These are phyloP conservation scores for Chouioia cunea DNA, from an alignment of 2,888 invertebrate species.

Conservation along the genomic window DNA sequence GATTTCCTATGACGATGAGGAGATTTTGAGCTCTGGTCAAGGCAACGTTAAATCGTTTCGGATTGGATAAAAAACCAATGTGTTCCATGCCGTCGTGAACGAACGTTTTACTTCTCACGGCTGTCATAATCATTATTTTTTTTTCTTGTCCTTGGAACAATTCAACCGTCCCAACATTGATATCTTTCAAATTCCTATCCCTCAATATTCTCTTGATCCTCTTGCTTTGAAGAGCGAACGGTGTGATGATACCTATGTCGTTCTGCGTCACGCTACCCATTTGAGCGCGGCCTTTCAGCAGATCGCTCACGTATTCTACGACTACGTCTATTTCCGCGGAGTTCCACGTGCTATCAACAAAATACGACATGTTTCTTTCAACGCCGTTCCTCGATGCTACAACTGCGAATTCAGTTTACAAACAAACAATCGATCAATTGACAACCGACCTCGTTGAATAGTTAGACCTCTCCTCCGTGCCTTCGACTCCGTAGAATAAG, in stretches of 20 bases:
- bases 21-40: slow-evolving; percentile 80
- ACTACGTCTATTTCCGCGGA: slow-evolving; percentile 73
- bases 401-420: too few relatives aligned
- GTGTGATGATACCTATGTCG: slow-evolving; percentile 75
- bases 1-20: slow-evolving; percentile 73
- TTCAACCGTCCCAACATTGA: slow-evolving; percentile 86
- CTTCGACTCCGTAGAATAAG: too few relatives aligned
- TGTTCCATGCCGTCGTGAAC: slow-evolving; percentile 71
- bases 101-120: slow-evolving; percentile 77
- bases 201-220: slow-evolving; percentile 70
- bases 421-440: too few relatives aligned
- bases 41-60: slow-evolving; percentile 76
- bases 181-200: slow-evolving; percentile 62
- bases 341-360: slow-evolving; percentile 73
- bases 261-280: slow-evolving; percentile 52
- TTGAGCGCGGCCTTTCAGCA: slow-evolving; percentile 66
- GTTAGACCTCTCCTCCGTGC: too few relatives aligned
- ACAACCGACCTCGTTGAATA: too few relatives aligned
- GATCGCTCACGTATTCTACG: slow-evolving; percentile 71
- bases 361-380: slow-evolving; percentile 49
- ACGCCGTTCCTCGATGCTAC: too few relatives aligned
- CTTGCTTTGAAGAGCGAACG: slow-evolving; percentile 69
- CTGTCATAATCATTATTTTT: slow-evolving; percentile 83
- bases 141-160: slow-evolving; percentile 90
- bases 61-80: slow-evolving; percentile 72